These are phyloP conservation scores for Lepidothrix coronata DNA, from an alignment of 2,113 vertebrate genomes.

Conservation along the genomic window DNA sequence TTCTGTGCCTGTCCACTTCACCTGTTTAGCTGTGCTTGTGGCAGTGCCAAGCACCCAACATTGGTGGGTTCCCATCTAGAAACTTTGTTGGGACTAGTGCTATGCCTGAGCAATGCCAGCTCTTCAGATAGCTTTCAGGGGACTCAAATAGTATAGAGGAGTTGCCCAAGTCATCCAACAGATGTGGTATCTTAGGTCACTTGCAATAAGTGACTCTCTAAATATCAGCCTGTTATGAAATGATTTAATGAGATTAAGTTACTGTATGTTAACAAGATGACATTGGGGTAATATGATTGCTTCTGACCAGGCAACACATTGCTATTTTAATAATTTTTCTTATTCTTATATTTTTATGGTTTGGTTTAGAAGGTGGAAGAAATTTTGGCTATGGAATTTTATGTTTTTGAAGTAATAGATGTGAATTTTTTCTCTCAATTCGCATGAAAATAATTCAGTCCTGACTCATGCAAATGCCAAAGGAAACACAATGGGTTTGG, in stretches of 20 bases:
- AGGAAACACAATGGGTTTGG: neutral
- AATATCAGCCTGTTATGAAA: neutral
- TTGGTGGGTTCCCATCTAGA: neutral
- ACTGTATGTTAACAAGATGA: neutral
- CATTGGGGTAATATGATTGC: rapidly evolving
- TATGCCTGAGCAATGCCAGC: neutral
- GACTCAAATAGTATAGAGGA: neutral
- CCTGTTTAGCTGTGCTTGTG: neutral
- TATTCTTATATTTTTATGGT: neutral
- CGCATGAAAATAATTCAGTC: neutral
- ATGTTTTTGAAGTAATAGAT: neutral
- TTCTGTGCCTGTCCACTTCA: neutral
- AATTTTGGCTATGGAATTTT: neutral
- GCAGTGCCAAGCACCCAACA: rapidly evolving
- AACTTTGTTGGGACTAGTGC: neutral
- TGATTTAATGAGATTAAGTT: neutral
- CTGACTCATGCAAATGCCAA: neutral
- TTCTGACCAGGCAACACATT: neutral
- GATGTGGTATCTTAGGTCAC: neutral
- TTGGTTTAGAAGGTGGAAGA: neutral
- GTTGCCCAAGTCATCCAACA: neutral
- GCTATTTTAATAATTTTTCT: neutral
- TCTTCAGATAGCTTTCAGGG: neutral
- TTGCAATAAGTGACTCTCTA: neutral
- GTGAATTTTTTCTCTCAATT: neutral